Conservation (phyloP, 2,888 invertebrate genomes). For the Pachymerium ferrugineum region DNA sequence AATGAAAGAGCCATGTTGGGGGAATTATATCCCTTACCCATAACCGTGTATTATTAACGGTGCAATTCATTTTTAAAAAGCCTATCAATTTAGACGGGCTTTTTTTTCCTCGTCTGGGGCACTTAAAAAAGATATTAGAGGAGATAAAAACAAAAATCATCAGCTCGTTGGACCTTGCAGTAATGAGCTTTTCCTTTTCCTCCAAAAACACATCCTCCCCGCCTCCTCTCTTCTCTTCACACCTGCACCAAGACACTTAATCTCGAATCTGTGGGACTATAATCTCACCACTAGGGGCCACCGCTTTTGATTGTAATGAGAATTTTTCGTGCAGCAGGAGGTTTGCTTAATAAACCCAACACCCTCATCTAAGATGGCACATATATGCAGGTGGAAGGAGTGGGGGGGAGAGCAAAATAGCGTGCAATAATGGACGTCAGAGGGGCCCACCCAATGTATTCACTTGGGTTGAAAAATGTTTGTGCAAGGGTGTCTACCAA, state of each 20-base stretch:
- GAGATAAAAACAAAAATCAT: too few relatives aligned
- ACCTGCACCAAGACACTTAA: conserved; percentile 8
- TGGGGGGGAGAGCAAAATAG: not conserved
- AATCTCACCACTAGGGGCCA: not conserved
- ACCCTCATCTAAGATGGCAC: not conserved
- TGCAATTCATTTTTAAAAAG: too few relatives aligned
- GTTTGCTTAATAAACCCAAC: not conserved
- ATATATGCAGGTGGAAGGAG: not conserved
- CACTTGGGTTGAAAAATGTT: not conserved
- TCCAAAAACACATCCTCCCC: not conserved
- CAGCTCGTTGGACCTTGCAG: not conserved
- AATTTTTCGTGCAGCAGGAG: conserved; percentile 6
- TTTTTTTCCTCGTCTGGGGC: not conserved
- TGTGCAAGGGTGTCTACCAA: not conserved
- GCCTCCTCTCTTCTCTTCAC: not conserved
- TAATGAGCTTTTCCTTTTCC: conserved; percentile 8
- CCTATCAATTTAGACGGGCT: not conserved
- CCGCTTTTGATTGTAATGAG: conserved; percentile 4
- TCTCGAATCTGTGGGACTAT: not conserved
- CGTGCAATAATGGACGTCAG: not conserved
- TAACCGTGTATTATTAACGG: too few relatives aligned
- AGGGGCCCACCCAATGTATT: conserved; percentile 3
- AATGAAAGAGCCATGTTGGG: too few relatives aligned
- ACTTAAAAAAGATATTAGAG: not conserved
- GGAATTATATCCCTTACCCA: too few relatives aligned